Evolutionary conservation across 2,888 invertebrate genomes (phyloP), one percentile per base, ranked within the genome.

Genomic region (Hirtodrosophila alboralis): DNA sequence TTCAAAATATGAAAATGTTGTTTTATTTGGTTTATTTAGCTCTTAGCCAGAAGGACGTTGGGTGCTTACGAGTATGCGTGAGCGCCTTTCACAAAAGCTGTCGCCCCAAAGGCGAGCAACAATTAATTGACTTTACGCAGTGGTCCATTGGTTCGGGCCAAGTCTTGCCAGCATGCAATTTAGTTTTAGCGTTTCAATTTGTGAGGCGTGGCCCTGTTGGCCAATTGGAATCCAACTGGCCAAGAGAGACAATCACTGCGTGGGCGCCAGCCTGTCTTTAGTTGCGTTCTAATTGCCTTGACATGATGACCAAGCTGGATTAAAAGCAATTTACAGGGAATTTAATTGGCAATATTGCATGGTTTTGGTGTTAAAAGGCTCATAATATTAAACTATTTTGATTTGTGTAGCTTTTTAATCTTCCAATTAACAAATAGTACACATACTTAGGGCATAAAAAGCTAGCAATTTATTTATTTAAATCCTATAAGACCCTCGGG

Each of bases 61-160:
- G 12, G 36, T 56, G 36, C 44, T 31, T 70, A 27, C 12, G 34
- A 7, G 31, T 48, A 28, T 63, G 70, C 76, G 72, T 79, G 75
- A 51, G 49, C 74, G 56, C 84, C 78, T 84, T 84, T 79, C 79
- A 79, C 77, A 84, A 80, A 84, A 58, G 77, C 70, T 79, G 79
- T 79, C 79, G 75, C 63, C 61, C 67, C 75, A 84, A 74, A 74
- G 84, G 79, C 84, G 75, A 74, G 68, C 78, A 80, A 68, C 79
- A 79, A 84, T 84, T 79, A 77, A 79, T 79, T 84, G 79, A n/a
- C 66, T 67, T 80, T 74, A 67, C 74, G 62, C 77, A 83, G 67
- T 51, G 54, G 65, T 48, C 64, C 38, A 5, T 30, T 40, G 51
- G n/a, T n/a, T n/a, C n/a, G n/a, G n/a, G 58, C 54, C 45, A 33